Evolutionary conservation across 2,888 invertebrate genomes (phyloP).

Genomic region (Unio pictorum): DNA sequence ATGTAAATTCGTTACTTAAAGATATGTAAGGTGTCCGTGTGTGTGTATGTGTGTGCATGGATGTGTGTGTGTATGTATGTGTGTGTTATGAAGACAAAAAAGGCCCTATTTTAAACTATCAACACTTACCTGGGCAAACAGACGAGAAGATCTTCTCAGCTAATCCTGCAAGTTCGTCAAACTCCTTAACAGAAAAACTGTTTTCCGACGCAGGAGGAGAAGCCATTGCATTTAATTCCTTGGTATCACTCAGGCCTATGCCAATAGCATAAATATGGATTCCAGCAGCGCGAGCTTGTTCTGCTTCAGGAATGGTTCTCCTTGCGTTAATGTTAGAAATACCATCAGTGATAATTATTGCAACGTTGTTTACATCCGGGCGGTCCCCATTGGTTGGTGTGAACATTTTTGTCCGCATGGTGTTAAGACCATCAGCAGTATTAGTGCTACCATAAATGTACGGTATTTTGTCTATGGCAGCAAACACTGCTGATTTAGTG

Average conservation of each 20-base stretch:
- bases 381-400: constrained; percentile 58
- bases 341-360: constrained; percentile 66
- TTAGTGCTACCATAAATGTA: constrained; percentile 63
- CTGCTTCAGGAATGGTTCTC: constrained; percentile 59
- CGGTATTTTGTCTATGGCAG: constrained; percentile 52
- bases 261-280: constrained; percentile 53
- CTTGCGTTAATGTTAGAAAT: constrained; percentile 62
- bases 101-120: background rate
- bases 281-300: constrained; percentile 30
- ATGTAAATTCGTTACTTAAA: no score
- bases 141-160: constrained; percentile 49
- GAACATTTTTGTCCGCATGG: constrained; percentile 56
- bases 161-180: constrained; percentile 39
- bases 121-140: constrained; percentile 40
- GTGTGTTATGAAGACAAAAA: no score
- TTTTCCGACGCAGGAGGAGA: constrained; percentile 33
- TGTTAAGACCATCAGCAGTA: constrained; percentile 58
- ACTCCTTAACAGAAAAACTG: constrained; percentile 40
- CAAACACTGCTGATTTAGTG: constrained; percentile 42
- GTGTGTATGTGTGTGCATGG: no score
- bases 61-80: no score
- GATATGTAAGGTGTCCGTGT: no score
- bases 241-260: constrained; percentile 43
- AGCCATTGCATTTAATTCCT: constrained; percentile 46
- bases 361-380: constrained; percentile 50